phyloP scores from a whole-genome alignment of 1,140 invertebrate species.

The Conopomorpha cramerella region DNA sequence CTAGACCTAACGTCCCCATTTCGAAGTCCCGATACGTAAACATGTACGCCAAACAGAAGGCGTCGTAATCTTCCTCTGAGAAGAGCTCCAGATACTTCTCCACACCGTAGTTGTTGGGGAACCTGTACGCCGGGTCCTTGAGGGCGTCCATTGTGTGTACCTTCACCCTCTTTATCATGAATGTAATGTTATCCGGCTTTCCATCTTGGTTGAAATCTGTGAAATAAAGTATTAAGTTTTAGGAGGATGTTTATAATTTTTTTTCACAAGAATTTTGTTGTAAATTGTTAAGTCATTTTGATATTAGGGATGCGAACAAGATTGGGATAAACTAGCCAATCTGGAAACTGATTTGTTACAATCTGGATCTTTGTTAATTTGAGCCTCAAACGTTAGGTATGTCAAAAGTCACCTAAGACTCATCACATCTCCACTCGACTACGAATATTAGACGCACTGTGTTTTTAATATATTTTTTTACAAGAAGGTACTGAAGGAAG shows the following conservation, averaged over 20 bases:
- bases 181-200: conserved; percentile 89
- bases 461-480: no score
- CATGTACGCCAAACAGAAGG: conserved; percentile 98
- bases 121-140: conserved; percentile 83
- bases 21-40: conserved; percentile 99
- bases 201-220: conserved; percentile 93
- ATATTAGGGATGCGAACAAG: no score
- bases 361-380: no score
- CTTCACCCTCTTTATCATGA: conserved; percentile 96
- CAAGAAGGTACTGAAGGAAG: not conserved
- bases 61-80: conserved; percentile 96
- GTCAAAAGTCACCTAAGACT: no score
- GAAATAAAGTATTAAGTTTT: not conserved
- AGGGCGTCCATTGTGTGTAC: conserved; percentile 85
- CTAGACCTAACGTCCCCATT: conserved; percentile 95
- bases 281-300: no score
- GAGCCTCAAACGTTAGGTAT: no score
- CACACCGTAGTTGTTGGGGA: conserved; percentile 91
- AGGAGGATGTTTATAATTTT: no score
- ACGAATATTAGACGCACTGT: no score
- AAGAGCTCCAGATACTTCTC: conserved; percentile 93
- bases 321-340: no score
- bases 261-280: no score
- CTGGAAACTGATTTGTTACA: no score
- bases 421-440: no score